A percentile compares a stretch with the other conserved stretches of the same genome.
These are phyloP conservation scores for Chinchilla lanigera DNA, from an alignment of 2,113 vertebrate genomes.

Conservation along the genomic window DNA sequence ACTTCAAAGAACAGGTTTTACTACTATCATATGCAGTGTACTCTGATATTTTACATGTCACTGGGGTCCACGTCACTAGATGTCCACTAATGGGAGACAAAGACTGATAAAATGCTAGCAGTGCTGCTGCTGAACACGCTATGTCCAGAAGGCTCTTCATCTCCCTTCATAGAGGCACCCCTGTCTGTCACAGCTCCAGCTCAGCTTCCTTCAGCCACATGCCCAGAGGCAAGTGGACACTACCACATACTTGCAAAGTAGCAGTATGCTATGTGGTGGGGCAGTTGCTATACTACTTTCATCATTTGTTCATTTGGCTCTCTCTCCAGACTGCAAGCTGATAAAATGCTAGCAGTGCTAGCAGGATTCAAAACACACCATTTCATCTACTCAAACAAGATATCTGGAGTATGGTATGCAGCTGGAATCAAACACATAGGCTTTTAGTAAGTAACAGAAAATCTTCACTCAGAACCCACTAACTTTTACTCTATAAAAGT, in stretches of 20 bases:
- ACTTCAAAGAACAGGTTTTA: not conserved
- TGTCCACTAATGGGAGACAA: not conserved
- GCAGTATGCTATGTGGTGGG: fast-evolving
- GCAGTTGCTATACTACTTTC: fast-evolving
- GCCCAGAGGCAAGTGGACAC: not conserved
- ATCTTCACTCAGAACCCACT: not conserved
- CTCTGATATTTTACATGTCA: not conserved
- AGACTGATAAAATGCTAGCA: no score
- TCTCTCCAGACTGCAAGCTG: not conserved
- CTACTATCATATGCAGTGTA: not conserved
- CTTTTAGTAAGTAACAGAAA: not conserved
- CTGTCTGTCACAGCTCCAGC: not conserved
- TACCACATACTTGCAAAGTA: not conserved
- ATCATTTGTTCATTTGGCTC: not conserved
- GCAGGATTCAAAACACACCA: not conserved
- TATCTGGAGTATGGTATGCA: not conserved
- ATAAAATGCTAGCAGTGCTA: no score
- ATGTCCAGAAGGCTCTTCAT: fast-evolving
- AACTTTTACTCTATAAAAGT: not conserved
- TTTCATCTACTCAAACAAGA: not conserved
- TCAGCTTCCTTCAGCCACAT: fast-evolving
- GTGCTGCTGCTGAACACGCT: not conserved
- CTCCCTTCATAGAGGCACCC: not conserved
- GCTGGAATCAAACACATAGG: not conserved
- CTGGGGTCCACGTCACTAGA: not conserved